phyloP scores from a whole-genome alignment of 2,797 vertebrate genomes.

The Acrossocheilus fasciatus region DNA sequence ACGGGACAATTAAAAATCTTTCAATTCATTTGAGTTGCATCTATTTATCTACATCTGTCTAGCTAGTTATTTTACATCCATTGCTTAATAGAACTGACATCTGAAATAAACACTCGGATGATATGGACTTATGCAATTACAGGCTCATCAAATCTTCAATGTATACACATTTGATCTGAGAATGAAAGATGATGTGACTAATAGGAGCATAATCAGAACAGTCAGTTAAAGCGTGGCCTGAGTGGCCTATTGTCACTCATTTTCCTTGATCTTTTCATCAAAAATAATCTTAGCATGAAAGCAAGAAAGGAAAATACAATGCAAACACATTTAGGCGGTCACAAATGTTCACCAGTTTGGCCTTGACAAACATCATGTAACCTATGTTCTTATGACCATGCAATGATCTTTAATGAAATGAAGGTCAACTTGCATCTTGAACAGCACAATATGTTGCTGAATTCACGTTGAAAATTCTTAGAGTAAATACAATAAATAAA shows the following conservation, averaged over 20 bases:
- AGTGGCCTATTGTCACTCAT: background rate
- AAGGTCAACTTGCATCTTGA: background rate
- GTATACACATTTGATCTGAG: constrained; percentile 16
- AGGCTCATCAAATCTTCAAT: background rate
- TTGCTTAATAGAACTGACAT: background rate
- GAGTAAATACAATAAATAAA: background rate
- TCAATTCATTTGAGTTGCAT: background rate
- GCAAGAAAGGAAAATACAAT: background rate
- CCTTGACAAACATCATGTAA: background rate
- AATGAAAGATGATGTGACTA: constrained; percentile 1
- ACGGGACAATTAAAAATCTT: background rate
- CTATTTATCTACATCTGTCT: background rate
- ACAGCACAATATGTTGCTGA: background rate
- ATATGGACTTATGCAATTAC: background rate
- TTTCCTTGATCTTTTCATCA: background rate
- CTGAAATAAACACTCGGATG: background rate
- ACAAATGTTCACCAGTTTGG: background rate
- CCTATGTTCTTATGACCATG: background rate
- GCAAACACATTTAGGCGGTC: background rate
- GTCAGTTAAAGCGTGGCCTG: background rate
- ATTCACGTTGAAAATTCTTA: background rate
- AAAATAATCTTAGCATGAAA: background rate
- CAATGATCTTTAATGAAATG: background rate
- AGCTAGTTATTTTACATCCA: background rate
- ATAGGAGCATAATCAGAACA: constrained; percentile 7